phyloP scores from a whole-genome alignment of 1,140 invertebrate genomes.

The Eulimnadia texana region DNA sequence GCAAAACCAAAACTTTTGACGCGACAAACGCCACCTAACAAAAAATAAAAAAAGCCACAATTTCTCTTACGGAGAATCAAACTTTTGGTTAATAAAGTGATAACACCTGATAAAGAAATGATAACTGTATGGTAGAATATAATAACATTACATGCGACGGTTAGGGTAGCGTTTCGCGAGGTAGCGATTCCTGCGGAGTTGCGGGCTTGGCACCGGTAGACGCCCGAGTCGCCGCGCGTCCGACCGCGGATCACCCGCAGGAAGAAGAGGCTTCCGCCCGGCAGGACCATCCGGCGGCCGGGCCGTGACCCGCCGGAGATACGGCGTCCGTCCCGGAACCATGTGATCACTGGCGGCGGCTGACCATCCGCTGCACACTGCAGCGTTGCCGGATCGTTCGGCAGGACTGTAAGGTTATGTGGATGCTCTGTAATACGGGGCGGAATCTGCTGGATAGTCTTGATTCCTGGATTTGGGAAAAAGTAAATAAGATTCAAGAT shows the following conservation, averaged over 20 bases:
- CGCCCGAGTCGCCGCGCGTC: conserved; percentile 78
- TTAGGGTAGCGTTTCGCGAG: conserved; percentile 81
- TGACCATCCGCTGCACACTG: conserved; percentile 69
- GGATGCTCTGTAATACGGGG: conserved; percentile 45
- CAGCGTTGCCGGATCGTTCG: conserved; percentile 76
- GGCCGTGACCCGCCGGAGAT: conserved; percentile 34
- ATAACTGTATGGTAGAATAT: conserved; percentile 3
- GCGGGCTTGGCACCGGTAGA: conserved; percentile 86
- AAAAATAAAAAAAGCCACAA: background rate
- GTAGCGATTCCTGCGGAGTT: conserved; percentile 68
- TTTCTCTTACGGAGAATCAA: background rate
- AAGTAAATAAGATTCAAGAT: too few species aligned
- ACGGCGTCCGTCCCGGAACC: conserved; percentile 55
- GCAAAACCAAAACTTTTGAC: background rate
- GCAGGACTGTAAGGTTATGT: conserved; percentile 76
- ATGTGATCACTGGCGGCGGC: conserved; percentile 50
- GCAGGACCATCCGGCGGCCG: conserved; percentile 71
- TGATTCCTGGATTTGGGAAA: too few species aligned
- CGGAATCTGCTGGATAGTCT: background rate
- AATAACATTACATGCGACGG: conserved; percentile 70
- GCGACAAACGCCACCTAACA: background rate
- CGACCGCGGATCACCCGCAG: conserved; percentile 72
- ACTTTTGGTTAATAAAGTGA: background rate
- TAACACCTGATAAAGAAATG: background rate
- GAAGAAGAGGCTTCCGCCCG: conserved; percentile 83